A percentile compares a stretch with the other conserved stretches of the same genome.
Evolutionary conservation across 2,888 invertebrate genomes (phyloP).

Genomic region (Melanotus villosus): DNA sequence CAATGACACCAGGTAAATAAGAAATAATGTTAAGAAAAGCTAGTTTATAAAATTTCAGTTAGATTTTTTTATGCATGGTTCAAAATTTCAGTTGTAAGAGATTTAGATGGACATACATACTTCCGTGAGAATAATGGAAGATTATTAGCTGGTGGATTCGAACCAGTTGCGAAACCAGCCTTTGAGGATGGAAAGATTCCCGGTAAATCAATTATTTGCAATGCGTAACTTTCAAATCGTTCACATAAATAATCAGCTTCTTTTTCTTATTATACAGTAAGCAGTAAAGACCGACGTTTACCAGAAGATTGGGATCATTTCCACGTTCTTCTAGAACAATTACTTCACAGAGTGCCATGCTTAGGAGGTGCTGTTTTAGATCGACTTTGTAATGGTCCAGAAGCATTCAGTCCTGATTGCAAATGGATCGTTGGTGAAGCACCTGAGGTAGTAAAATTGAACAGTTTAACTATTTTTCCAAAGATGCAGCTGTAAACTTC

Average conservation of each 20-base stretch:
- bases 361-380: constrained; percentile 83
- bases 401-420: constrained; percentile 97
- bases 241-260: too few species aligned
- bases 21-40: not conserved
- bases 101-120: constrained; percentile 90
- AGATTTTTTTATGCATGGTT: constrained; percentile 23
- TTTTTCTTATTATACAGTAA: constrained; percentile 68
- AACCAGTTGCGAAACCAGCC: constrained; percentile 91
- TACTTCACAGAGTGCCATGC: constrained; percentile 86
- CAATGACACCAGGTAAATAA: constrained; percentile 85
- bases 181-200: constrained; percentile 84
- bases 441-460: constrained; percentile 89
- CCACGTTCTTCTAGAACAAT: constrained; percentile 87
- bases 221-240: too few species aligned
- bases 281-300: constrained; percentile 76
- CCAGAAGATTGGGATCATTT: constrained; percentile 98
- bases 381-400: constrained; percentile 89
- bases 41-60: too few species aligned
- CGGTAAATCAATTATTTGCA: too few species aligned
- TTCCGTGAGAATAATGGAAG: constrained; percentile 89
- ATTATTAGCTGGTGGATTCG: constrained; percentile 92
- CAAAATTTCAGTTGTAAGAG: constrained; percentile 77
- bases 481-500: too few species aligned
- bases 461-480: too few species aligned
- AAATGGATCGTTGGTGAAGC: constrained; percentile 96